Percentiles rank a stretch among this genome's conserved stretches.
phyloP scores from a whole-genome alignment of 53 echinoderm and acorn worm species.

The Pentamera pediparva region DNA sequence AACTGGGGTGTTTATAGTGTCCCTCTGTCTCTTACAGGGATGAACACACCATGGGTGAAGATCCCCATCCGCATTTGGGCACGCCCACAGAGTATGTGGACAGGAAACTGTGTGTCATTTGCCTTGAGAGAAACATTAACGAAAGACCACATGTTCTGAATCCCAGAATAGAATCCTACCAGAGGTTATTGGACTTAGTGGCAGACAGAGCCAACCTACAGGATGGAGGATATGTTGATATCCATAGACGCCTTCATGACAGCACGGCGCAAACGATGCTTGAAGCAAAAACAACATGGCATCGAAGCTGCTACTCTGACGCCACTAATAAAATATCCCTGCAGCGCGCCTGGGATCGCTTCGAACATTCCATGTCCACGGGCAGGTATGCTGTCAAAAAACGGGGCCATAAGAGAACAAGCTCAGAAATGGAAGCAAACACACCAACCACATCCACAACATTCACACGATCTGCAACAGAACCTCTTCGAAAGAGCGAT shows the following conservation, averaged over 20 bases:
- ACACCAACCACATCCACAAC: constrained; percentile 1
- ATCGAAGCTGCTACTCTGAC: constrained; percentile 28
- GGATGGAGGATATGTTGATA: constrained; percentile 24
- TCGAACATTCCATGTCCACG: constrained; percentile 22
- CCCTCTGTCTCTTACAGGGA: neutral
- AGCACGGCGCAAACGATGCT: constrained; percentile 1
- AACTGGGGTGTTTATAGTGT: neutral
- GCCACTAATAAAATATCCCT: constrained; percentile 28
- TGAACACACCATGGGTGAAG: constrained; percentile 1
- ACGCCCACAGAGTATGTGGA: constrained; percentile 8
- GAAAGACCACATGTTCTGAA: constrained; percentile 14
- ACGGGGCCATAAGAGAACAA: neutral
- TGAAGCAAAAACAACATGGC: constrained; percentile 29
- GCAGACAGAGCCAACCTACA: constrained; percentile 11
- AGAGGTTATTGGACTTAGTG: constrained; percentile 2
- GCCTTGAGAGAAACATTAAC: constrained; percentile 18
- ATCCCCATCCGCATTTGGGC: constrained; percentile 1
- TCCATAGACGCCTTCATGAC: constrained; percentile 13
- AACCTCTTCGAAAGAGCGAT: constrained; percentile 6
- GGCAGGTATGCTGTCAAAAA: constrained; percentile 18
- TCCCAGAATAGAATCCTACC: constrained; percentile 18
- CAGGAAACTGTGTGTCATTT: neutral
- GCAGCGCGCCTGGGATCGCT: constrained; percentile 30
- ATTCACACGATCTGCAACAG: constrained; percentile 15
- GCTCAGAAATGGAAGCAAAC: constrained; percentile 16